Evolutionary conservation across 2,888 invertebrate species (phyloP), one percentile per base, ranked within the genome.

Genomic region (Aphidius colemani): DNA sequence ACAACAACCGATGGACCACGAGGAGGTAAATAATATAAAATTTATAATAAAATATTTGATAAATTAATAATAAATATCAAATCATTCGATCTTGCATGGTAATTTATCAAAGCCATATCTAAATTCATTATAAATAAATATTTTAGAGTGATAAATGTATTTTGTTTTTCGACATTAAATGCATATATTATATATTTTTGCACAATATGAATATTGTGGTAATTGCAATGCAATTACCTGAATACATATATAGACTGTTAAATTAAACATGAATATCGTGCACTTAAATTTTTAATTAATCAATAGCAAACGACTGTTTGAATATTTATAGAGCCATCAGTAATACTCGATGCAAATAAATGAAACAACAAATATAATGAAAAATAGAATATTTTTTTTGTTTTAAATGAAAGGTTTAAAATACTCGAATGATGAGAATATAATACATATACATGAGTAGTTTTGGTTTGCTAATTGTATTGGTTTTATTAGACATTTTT

Each of bases 1-100:
- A 75, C 76, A 13, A 71, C 78, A 59, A 80, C 81, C 56, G 80
- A 80, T 61, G 70, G 76, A 55, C 75, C 80, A 49, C 74, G 74
- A 70, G 76, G 78, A 68, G 78, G 81, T 80, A 59, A 66, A 55
- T 48, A 1, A 30, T 30, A 30, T 30, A 30, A 30, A 5, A 0
- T 30, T 30, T 30, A 30, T 30, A 5, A 30, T 5, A 30, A 30
- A 30, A 30, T 30, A 30, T 30, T 30, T 30, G 5, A 30, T 30
- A 30, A 30, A 30, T 30, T 18, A 18, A 18, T 18, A 18, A 18
- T 18, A 18, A 18, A 30, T 30, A 30, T 30, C 1, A 18, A 18
- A 30, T 30, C 4, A 30, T 30, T 30, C 2, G 5, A 30, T 18
- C 13, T 18, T 18, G 13, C 13, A 18, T 18, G 13, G 30, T 30